A percentile compares a stretch with the other conserved stretches of the same genome.
Conservation (phyloP, 2,113 vertebrate species). For the Tor tambroides region DNA sequence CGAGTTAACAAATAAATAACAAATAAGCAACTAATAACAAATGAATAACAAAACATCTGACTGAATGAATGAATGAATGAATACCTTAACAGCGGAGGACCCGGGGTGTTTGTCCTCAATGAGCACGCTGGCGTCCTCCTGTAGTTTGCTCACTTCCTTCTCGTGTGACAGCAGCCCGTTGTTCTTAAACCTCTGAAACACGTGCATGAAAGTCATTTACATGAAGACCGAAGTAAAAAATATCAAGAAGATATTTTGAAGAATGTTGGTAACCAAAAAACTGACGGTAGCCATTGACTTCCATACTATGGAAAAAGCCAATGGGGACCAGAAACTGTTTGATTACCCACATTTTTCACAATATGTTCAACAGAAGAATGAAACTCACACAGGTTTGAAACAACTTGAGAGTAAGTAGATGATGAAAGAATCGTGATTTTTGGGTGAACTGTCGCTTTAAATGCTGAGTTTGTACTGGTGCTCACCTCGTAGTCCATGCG, state of each 20-base stretch:
- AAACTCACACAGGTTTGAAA: neutral
- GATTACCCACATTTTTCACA: neutral
- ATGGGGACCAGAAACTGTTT: neutral
- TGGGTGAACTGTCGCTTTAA: neutral
- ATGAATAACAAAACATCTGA: neutral
- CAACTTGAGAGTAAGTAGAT: too few relatives aligned
- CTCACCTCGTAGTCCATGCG: constrained; percentile 61
- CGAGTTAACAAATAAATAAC: too few relatives aligned
- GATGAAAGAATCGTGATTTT: neutral
- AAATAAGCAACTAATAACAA: too few relatives aligned
- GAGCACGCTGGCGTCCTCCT: constrained; percentile 81
- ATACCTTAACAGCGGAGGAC: constrained; percentile 79
- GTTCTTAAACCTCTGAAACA: constrained; percentile 85
- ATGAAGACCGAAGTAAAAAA: neutral
- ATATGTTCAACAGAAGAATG: neutral
- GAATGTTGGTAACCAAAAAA: neutral
- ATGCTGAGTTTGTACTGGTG: neutral
- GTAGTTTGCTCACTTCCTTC: constrained; percentile 81
- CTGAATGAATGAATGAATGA: neutral
- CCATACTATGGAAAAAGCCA: neutral
- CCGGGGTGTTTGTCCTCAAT: constrained; percentile 83
- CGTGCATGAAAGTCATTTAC: neutral
- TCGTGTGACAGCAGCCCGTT: constrained; percentile 85
- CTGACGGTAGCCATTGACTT: neutral
- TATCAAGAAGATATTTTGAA: neutral